phyloP scores from a whole-genome alignment of 2,888 invertebrate genomes.

The Dryadula phaetusa region DNA sequence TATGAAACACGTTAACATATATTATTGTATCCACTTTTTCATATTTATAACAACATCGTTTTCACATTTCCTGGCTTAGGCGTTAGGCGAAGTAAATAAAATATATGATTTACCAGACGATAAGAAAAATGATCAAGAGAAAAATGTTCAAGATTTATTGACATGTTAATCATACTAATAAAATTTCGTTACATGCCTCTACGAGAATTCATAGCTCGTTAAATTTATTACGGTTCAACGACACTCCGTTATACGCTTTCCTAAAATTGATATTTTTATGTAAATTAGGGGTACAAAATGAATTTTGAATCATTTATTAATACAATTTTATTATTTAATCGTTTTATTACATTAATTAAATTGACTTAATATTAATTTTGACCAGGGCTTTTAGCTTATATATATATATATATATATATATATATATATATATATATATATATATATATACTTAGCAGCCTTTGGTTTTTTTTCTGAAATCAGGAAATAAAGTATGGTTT shows the following conservation, averaged over 20 bases:
- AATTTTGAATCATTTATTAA: background rate
- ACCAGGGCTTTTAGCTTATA: background rate
- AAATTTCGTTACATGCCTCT: slow-evolving; percentile 30
- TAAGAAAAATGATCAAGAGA: slow-evolving; percentile 13
- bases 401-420: too few species aligned
- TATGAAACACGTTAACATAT: background rate
- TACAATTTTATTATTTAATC: background rate
- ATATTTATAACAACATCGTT: background rate
- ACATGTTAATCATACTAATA: slow-evolving; percentile 34
- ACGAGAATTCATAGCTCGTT: slow-evolving; percentile 31
- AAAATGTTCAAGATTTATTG: slow-evolving; percentile 29
- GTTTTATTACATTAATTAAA: too few species aligned
- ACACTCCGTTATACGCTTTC: slow-evolving; percentile 6
- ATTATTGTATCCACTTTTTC: background rate
- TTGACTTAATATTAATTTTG: too few species aligned
- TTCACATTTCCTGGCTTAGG: background rate
- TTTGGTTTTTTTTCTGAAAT: too few species aligned
- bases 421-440: too few species aligned
- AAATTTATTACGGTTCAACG: slow-evolving; percentile 35
- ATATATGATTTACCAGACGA: slow-evolving; percentile 11
- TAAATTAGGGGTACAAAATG: background rate
- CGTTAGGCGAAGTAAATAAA: slow-evolving; percentile 2
- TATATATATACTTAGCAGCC: too few species aligned
- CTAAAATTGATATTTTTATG: slow-evolving; percentile 16
- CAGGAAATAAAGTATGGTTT: too few species aligned